A percentile compares a stretch with the other conserved stretches of the same genome.
Evolutionary conservation across 1,140 invertebrate genomes (phyloP).

Genomic region (Dendrolimus kikuchii): DNA sequence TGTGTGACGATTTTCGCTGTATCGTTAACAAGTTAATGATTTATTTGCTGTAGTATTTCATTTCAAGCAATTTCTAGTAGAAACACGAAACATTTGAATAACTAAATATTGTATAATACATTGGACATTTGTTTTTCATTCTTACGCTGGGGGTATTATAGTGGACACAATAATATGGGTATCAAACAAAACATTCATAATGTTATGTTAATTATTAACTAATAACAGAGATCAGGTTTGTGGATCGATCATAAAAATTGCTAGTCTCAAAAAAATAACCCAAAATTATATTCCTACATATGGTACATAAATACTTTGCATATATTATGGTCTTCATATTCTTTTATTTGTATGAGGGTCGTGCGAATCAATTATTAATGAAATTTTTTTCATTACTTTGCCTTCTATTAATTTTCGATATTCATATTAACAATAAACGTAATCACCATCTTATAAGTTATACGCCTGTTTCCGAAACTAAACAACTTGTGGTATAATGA

Average conservation of each 20-base stretch:
- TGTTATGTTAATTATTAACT: conserved; percentile 1
- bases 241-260: conserved; percentile 30
- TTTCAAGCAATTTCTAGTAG: conserved; percentile 12
- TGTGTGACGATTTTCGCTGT: conserved; percentile 31
- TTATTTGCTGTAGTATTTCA: conserved; percentile 18
- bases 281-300: not conserved
- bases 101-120: not conserved
- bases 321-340: too few relatives aligned
- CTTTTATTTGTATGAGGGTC: too few relatives aligned
- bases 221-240: not conserved
- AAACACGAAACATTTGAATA: conserved; percentile 7
- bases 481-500: too few relatives aligned
- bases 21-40: conserved; percentile 9
- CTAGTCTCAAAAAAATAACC: conserved; percentile 54
- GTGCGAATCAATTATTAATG: too few relatives aligned
- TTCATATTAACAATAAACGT: too few relatives aligned
- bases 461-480: too few relatives aligned
- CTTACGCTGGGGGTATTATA: too few relatives aligned
- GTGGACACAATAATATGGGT: too few relatives aligned
- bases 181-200: conserved; percentile 2
- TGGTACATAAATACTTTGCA: too few relatives aligned
- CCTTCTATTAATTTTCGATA: too few relatives aligned
- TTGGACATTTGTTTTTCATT: conserved; percentile 2
- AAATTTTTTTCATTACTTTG: too few relatives aligned
- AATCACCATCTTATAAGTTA: too few relatives aligned